A percentile compares a stretch with the other conserved stretches of the same genome.
Evolutionary conservation across 2,113 vertebrate genomes (phyloP).

Genomic region (Lepus europaeus): DNA sequence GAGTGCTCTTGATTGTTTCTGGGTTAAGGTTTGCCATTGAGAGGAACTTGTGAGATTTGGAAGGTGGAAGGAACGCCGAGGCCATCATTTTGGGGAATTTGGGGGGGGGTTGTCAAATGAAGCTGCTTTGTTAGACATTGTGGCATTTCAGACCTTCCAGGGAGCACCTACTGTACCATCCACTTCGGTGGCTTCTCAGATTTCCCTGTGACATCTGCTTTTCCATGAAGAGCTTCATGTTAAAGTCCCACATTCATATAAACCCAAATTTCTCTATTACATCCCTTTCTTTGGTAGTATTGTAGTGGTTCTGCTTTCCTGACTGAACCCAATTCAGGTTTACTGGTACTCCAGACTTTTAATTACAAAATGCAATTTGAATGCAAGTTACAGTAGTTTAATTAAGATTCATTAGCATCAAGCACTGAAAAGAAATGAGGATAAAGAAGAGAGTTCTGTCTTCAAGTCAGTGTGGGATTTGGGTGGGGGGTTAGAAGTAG

Average conservation of each 20-base stretch:
- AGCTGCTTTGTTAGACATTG: background rate
- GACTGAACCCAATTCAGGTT: background rate
- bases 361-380: conserved; percentile 40
- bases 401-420: background rate
- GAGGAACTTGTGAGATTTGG: conserved; percentile 1
- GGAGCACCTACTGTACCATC: background rate
- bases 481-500: background rate
- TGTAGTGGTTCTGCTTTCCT: conserved; percentile 35
- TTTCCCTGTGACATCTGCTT: conserved; percentile 36
- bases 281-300: background rate
- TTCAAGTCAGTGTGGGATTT: background rate
- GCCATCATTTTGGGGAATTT: background rate
- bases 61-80: conserved; percentile 12
- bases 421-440: conserved; percentile 7
- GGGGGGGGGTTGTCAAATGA: background rate
- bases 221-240: conserved; percentile 21
- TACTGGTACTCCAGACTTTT: background rate
- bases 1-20: conserved; percentile 13
- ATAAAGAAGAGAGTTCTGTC: background rate
- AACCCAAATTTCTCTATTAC: conserved; percentile 4
- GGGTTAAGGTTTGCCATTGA: background rate
- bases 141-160: conserved; percentile 21
- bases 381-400: conserved; percentile 34
- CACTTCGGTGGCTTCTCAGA: conserved; percentile 12
- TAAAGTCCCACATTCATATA: conserved; percentile 32